Percentiles rank a stretch among this genome's conserved stretches.
These are phyloP conservation scores for Timandra comae DNA, from an alignment of 2,888 invertebrate genomes.

Conservation along the genomic window DNA sequence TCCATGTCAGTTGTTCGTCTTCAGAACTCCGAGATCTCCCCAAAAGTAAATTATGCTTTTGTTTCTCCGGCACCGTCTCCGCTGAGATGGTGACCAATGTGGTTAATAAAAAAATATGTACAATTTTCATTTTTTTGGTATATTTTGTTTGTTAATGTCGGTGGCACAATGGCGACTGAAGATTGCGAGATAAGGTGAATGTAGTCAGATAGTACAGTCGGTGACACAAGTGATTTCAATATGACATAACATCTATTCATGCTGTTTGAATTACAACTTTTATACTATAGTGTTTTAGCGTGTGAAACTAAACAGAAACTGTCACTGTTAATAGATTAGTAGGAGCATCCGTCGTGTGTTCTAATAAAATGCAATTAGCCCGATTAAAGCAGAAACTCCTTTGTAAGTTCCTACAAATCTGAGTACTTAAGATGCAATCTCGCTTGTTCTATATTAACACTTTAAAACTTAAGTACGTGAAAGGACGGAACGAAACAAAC, in stretches of 20 bases:
- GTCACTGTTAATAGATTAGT: not conserved
- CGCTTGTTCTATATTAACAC: conserved; percentile 13
- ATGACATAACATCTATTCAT: too few relatives aligned
- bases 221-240: conserved; percentile 20
- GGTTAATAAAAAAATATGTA: conserved; percentile 38
- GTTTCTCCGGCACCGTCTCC: conserved; percentile 54
- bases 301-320: not conserved
- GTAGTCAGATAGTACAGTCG: conserved; percentile 42
- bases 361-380: conserved; percentile 10
- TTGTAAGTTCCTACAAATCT: conserved; percentile 1
- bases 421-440: conserved; percentile 9
- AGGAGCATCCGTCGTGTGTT: not conserved
- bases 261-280: too few relatives aligned
- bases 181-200: conserved; percentile 51
- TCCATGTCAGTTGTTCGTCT: too few relatives aligned
- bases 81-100: conserved; percentile 57
- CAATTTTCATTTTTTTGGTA: conserved; percentile 54
- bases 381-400: conserved; percentile 7
- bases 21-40: conserved; percentile 23
- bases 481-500: conserved; percentile 3
- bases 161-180: conserved; percentile 48
- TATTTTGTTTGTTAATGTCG: conserved; percentile 37
- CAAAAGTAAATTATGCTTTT: conserved; percentile 55
- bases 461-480: not conserved
- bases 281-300: too few relatives aligned